These are phyloP conservation scores for Agonopterix heracliana DNA, from an alignment of 2,888 invertebrate genomes.

Conservation along the genomic window DNA sequence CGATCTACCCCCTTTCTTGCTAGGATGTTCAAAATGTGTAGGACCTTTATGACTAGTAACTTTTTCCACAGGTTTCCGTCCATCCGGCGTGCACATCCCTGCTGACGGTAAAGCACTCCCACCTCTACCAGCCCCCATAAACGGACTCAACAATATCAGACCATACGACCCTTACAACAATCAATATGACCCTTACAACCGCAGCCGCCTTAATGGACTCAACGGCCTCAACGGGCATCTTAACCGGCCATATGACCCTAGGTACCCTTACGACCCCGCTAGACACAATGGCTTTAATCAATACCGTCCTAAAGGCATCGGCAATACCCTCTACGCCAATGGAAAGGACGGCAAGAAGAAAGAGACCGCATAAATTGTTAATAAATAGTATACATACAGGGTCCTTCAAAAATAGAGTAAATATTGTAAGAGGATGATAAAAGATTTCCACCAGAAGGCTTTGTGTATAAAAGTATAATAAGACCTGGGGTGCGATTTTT, in stretches of 20 bases:
- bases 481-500: no score
- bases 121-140: constrained; percentile 47
- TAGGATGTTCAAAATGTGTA: no score
- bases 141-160: constrained; percentile 35
- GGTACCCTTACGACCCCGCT: constrained; percentile 15
- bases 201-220: constrained; percentile 20
- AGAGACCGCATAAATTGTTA: no score
- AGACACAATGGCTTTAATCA: constrained; percentile 4
- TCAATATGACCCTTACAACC: constrained; percentile 28
- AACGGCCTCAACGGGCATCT: constrained; percentile 28
- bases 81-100: constrained; percentile 80
- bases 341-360: no score
- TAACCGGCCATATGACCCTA: constrained; percentile 17
- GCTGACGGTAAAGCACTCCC: constrained; percentile 72
- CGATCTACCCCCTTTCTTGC: no score
- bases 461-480: no score
- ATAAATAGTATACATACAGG: no score
- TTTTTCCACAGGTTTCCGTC: constrained; percentile 67
- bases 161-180: constrained; percentile 16
- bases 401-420: no score
- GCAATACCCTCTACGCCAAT: no score
- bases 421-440: no score
- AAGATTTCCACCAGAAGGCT: no score
- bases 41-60: neutral
- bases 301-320: no score